Evolutionary conservation across 2,888 invertebrate species (phyloP).

Genomic region (Patella depressa): DNA sequence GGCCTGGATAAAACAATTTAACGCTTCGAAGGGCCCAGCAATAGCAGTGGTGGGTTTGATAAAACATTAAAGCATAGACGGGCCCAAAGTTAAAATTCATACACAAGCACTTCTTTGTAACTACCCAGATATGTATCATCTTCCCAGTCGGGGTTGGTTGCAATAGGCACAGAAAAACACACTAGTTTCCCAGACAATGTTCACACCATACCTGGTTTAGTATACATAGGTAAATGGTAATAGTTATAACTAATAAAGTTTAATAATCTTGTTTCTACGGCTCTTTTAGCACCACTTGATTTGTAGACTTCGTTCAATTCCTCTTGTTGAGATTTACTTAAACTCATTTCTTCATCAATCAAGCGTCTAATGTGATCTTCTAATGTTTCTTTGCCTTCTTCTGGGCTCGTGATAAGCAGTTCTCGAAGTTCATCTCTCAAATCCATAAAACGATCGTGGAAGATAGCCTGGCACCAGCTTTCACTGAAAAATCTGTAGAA

Average conservation of each 20-base stretch:
- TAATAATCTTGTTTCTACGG: constrained; percentile 68
- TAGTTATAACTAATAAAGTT: constrained; percentile 71
- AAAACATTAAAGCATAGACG: no score
- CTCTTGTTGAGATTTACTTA: constrained; percentile 52
- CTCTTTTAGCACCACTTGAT: constrained; percentile 62
- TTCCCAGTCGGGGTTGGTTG: no score
- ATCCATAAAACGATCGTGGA: constrained; percentile 70
- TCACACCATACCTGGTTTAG: constrained; percentile 71
- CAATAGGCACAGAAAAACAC: no score
- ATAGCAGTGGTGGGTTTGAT: no score
- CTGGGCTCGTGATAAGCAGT: constrained; percentile 65
- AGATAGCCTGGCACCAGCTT: constrained; percentile 68
- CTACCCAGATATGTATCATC: no score
- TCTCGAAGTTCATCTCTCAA: constrained; percentile 70
- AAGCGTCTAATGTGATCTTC: constrained; percentile 59
- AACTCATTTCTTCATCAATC: constrained; percentile 66
- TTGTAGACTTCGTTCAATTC: constrained; percentile 58
- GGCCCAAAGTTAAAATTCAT: no score
- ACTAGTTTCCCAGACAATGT: no score
- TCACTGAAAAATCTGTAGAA: constrained; percentile 71
- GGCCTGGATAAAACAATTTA: no score
- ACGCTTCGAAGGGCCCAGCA: no score
- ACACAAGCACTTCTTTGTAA: no score
- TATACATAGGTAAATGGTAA: constrained; percentile 72
- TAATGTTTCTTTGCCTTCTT: constrained; percentile 41